Evolutionary conservation across 2,113 vertebrate species (phyloP).

Genomic region (Tychaedon coryphoeus): DNA sequence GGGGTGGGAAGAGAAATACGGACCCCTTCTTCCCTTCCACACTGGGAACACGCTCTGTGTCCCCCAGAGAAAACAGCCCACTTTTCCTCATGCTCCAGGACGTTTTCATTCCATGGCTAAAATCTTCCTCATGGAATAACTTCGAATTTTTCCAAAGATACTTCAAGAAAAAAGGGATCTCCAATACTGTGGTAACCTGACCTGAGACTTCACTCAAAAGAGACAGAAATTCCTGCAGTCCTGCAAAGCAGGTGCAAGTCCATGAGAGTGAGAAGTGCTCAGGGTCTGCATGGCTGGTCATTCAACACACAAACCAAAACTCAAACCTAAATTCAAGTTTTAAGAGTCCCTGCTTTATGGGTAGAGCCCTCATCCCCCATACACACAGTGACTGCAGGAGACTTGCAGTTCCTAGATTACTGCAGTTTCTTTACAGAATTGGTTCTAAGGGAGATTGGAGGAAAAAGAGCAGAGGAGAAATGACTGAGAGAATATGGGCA

Average conservation of each 20-base stretch:
- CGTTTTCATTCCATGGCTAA: not conserved
- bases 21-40: not conserved
- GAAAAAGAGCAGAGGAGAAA: not conserved
- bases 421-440: not conserved
- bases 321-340: not conserved
- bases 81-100: not conserved
- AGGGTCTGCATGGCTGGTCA: not conserved
- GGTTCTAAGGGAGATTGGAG: not conserved
- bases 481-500: not conserved
- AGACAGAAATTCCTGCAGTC: not conserved
- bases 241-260: not conserved
- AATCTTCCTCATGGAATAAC: not conserved
- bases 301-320: not conserved
- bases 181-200: not conserved
- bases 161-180: not conserved
- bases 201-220: not conserved
- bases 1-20: not conserved
- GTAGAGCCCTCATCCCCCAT: not conserved
- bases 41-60: fast-evolving
- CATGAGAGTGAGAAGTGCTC: not conserved
- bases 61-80: not conserved
- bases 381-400: not conserved
- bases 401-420: not conserved
- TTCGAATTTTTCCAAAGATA: not conserved
- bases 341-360: not conserved